Conservation (phyloP, 2,888 invertebrate genomes). For the Ditula angustiorana region DNA sequence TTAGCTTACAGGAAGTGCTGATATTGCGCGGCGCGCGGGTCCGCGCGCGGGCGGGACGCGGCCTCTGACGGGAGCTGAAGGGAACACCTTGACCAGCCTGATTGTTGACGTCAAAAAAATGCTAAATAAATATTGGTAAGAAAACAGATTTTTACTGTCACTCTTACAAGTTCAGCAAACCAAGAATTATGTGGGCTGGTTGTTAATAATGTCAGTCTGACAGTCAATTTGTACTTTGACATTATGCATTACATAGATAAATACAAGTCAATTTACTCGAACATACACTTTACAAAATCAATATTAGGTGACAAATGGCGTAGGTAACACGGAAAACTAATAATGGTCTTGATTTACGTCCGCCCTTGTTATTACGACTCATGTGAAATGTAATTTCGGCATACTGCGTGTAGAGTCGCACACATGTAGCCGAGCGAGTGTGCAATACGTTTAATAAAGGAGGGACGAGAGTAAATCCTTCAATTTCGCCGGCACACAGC, state of each 20-base stretch:
- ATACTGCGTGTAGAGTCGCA: constrained; percentile 71
- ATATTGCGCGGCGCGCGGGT: constrained; percentile 61
- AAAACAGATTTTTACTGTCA: background rate
- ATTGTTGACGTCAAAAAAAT: too few relatives aligned
- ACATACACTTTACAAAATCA: constrained; percentile 54
- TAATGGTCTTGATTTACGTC: constrained; percentile 84
- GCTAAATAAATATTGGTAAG: too few relatives aligned
- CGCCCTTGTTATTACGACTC: constrained; percentile 85
- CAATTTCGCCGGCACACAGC: constrained; percentile 85
- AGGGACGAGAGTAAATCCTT: constrained; percentile 86
- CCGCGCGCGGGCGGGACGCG: constrained; percentile 46
- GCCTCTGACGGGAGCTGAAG: constrained; percentile 39
- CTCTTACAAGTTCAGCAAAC: background rate
- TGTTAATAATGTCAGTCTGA: background rate
- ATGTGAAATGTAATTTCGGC: constrained; percentile 85
- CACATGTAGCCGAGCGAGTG: constrained; percentile 69
- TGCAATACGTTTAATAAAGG: constrained; percentile 86
- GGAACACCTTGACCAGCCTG: constrained; percentile 40
- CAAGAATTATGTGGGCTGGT: background rate
- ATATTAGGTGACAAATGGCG: constrained; percentile 79
- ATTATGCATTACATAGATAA: too few relatives aligned
- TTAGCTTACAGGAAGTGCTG: constrained; percentile 80
- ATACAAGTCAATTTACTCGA: background rate
- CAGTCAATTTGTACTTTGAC: too few relatives aligned
- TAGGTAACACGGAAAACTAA: constrained; percentile 82